Base-by-base conservation (phyloP, 1,140 invertebrate genomes). In the Myzus persicae region DNA sequence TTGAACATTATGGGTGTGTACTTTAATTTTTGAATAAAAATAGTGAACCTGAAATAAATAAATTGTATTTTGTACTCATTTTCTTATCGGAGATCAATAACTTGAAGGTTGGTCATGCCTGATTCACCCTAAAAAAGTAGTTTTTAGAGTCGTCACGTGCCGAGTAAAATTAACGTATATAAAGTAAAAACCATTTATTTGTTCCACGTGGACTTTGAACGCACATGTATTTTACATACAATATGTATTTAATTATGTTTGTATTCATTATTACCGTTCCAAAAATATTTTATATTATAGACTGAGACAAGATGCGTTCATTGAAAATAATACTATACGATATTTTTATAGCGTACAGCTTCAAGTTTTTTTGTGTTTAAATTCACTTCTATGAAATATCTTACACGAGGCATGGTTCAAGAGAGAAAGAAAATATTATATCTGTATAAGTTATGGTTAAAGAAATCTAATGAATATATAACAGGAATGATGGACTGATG, bases 361-460 rank as follows among this genome's bases (percentile, higher is more conserved):
- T 31, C 36, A 76, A 76, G n/a, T 76, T 76, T 76, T n/a, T 76
- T 76, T n/a, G n/a, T n/a, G n/a, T 76, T 76, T n/a, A n/a, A 76
- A 18, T 18, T 76, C 31, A 76, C 18, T 76, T 76, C n/a, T 76
- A n/a, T 11, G 59, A 76, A 76, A 76, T 18, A n/a, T 18, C 59
- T 76, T 76, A 14, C 59, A 76, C 59, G n/a, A 76, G 59, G 4
- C 14, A 76, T 6, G 59, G 4, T 76, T 14, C 31, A n/a, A n/a
- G n/a, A 76, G 31, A 76, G 59, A 76, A 76, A 5, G 59, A 76
- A n/a, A 76, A n/a, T 76, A 76, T 76, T n/a, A 18, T 76, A n/a
- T 76, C n/a, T 76, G 59, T 76, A n/a, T 76, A 76, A 76, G 36
- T 2, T 76, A 31, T 31, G 3, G 11, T 26, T 11, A 14, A 76